A percentile compares a stretch with the other conserved stretches of the same genome.
phyloP scores from a whole-genome alignment of 2,113 vertebrate species.

The Varanus salvator region DNA sequence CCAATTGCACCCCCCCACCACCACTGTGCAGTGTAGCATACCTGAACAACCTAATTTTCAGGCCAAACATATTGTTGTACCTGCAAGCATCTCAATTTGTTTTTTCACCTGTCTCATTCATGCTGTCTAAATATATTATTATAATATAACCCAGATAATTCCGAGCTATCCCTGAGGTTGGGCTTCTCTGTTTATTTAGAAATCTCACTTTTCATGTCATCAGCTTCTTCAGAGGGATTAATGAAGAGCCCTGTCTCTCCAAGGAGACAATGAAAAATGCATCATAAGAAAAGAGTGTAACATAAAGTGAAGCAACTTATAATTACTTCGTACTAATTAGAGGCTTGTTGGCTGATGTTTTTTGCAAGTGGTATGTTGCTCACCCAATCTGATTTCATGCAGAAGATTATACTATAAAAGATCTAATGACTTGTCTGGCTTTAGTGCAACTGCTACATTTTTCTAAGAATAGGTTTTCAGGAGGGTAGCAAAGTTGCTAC shows the following conservation, averaged over 20 bases:
- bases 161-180: constrained; percentile 7
- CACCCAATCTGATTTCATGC: constrained; percentile 24
- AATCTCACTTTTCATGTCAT: constrained; percentile 35
- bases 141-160: constrained; percentile 42
- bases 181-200: constrained; percentile 23
- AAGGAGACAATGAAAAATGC: background rate
- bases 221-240: constrained; percentile 37
- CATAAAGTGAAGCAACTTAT: constrained; percentile 16
- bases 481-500: background rate
- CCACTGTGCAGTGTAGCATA: background rate
- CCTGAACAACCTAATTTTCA: constrained; percentile 18
- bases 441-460: background rate
- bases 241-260: constrained; percentile 19
- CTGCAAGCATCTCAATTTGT: constrained; percentile 15
- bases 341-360: constrained; percentile 48
- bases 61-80: background rate
- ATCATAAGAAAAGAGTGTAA: constrained; percentile 17
- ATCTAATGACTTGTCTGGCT: background rate
- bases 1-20: no score
- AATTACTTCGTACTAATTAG: constrained; percentile 45
- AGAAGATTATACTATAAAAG: background rate
- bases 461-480: constrained; percentile 24
- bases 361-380: constrained; percentile 14
- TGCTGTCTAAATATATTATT: constrained; percentile 22
- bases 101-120: constrained; percentile 32